A percentile compares a stretch with the other conserved stretches of the same genome.
Evolutionary conservation across 2,888 invertebrate genomes (phyloP).

Genomic region (Priocnemis perturbator): DNA sequence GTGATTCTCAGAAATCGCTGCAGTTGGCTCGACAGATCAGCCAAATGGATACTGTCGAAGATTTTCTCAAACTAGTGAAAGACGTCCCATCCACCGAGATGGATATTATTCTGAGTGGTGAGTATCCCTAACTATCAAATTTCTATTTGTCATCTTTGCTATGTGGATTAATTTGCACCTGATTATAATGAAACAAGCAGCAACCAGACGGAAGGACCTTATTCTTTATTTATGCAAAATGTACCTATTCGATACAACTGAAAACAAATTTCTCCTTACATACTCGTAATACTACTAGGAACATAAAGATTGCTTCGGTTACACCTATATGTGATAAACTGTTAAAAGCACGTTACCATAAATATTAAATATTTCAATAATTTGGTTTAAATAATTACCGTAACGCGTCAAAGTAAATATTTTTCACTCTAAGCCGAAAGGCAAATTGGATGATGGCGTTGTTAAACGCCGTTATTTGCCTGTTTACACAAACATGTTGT

Average conservation of each 20-base stretch:
- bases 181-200: too few relatives aligned
- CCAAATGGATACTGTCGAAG: conserved; percentile 49
- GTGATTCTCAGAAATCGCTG: conserved; percentile 49
- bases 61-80: conserved; percentile 52
- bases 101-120: conserved; percentile 30
- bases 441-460: conserved; percentile 14
- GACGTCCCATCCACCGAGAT: conserved; percentile 26
- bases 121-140: conserved; percentile 23
- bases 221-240: too few relatives aligned
- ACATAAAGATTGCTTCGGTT: too few relatives aligned
- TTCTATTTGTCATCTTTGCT: neutral
- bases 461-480: conserved; percentile 6
- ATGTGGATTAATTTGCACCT: too few relatives aligned
- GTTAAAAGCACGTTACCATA: too few relatives aligned
- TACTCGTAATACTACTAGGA: too few relatives aligned
- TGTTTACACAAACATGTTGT: conserved; percentile 26
- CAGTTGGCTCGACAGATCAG: conserved; percentile 47
- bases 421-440: conserved; percentile 9
- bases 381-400: too few relatives aligned
- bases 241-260: too few relatives aligned
- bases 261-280: too few relatives aligned
- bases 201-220: too few relatives aligned
- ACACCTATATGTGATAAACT: too few relatives aligned
- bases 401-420: conserved; percentile 10
- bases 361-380: too few relatives aligned